Evolutionary conservation across 2,888 invertebrate species (phyloP).

Genomic region (Agriopis aurantiaria): DNA sequence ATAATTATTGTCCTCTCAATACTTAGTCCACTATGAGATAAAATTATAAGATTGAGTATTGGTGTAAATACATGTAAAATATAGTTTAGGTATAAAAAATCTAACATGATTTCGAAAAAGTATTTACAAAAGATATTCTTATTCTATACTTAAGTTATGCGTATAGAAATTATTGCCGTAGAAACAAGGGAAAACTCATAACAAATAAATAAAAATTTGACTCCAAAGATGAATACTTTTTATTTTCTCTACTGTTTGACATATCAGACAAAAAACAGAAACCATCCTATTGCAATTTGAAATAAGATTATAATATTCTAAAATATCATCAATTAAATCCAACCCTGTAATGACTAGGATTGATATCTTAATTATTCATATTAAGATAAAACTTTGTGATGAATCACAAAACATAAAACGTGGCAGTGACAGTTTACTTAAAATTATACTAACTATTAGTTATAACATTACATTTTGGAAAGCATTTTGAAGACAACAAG

Average conservation of each 20-base stretch:
- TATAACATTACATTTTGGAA: constrained; percentile 5
- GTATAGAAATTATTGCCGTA: constrained; percentile 1
- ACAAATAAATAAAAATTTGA: constrained; percentile 11
- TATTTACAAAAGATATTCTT: constrained; percentile 35
- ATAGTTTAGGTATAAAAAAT: constrained; percentile 27
- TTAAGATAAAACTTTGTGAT: constrained; percentile 52
- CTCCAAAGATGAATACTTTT: constrained; percentile 1
- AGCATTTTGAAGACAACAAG: not conserved
- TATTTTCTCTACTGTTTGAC: not conserved
- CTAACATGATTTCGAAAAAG: constrained; percentile 27
- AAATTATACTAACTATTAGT: constrained; percentile 37
- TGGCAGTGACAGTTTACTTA: constrained; percentile 80
- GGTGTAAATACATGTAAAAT: constrained; percentile 33
- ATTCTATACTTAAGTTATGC: constrained; percentile 8
- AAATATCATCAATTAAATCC: constrained; percentile 57
- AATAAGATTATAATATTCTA: constrained; percentile 13
- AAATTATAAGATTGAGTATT: constrained; percentile 44
- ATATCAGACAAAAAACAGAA: not conserved
- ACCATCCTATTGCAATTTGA: constrained; percentile 5
- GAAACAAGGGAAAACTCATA: constrained; percentile 4
- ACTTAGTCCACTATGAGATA: constrained; percentile 23
- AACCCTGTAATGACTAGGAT: constrained; percentile 85
- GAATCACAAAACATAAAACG: constrained; percentile 63
- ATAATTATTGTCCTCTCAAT: constrained; percentile 54
- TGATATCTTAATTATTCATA: constrained; percentile 67